These are phyloP conservation scores for Forbesichthys agassizii DNA, from an alignment of 2,113 vertebrate genomes.

Conservation along the genomic window DNA sequence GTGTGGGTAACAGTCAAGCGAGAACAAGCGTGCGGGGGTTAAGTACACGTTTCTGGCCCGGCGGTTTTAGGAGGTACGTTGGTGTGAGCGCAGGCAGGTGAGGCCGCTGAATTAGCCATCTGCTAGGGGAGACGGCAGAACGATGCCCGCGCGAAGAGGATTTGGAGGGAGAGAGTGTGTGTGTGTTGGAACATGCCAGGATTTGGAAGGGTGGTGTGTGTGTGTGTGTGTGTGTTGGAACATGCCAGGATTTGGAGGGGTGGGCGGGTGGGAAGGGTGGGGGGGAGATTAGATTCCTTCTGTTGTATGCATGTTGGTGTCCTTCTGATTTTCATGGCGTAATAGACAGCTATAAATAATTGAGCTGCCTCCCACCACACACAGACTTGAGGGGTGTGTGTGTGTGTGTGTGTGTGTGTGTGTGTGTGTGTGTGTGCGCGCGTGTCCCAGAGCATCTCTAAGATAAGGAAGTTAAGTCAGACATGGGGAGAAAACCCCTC, in stretches of 20 bases:
- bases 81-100: slow-evolving; percentile 17
- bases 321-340: slow-evolving; percentile 52
- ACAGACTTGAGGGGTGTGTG: not conserved
- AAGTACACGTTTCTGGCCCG: slow-evolving; percentile 6
- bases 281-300: slow-evolving; percentile 58
- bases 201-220: slow-evolving; percentile 26
- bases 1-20: not conserved
- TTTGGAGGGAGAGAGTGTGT: slow-evolving; percentile 37
- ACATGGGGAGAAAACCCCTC: slow-evolving; percentile 22
- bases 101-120: slow-evolving; percentile 40
- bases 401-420: not conserved
- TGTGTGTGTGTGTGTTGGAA: slow-evolving; percentile 1
- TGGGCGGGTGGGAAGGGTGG: not conserved
- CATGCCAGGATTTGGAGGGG: slow-evolving; percentile 23
- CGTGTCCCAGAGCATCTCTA: not conserved
- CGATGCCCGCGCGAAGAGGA: slow-evolving; percentile 22
- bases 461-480: not conserved
- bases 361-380: slow-evolving; percentile 51
- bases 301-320: slow-evolving; percentile 57
- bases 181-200: slow-evolving; percentile 3
- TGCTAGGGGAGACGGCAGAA: slow-evolving; percentile 40
- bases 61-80: slow-evolving; percentile 10
- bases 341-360: slow-evolving; percentile 73
- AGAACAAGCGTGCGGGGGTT: not conserved
- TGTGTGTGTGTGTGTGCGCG: not conserved